A percentile compares a stretch with the other conserved stretches of the same genome.
Evolutionary conservation across 1,140 invertebrate genomes (phyloP).

Genomic region (Himalopsyche phryganea): DNA sequence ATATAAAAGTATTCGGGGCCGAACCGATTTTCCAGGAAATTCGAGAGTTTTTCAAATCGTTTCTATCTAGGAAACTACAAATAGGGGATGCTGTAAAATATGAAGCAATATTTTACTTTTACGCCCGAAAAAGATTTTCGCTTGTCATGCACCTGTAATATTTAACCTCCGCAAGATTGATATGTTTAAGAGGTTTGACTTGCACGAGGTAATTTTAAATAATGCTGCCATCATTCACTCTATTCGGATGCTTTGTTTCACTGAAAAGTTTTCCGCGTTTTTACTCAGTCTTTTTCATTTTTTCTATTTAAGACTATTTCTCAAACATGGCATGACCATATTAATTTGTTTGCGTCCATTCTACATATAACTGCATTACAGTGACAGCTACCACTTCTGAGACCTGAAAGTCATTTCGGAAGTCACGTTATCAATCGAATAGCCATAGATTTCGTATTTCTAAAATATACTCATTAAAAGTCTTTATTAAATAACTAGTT

Average conservation of each 20-base stretch:
- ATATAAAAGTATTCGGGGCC: constrained; percentile 11
- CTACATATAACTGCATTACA: too few species aligned
- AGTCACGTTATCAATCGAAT: too few species aligned
- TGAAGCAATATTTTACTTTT: constrained; percentile 24
- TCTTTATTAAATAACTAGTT: too few species aligned
- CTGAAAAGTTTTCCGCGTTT: too few species aligned
- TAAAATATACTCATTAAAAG: too few species aligned
- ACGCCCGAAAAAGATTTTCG: constrained; percentile 9
- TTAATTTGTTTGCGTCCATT: too few species aligned
- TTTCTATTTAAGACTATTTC: neutral
- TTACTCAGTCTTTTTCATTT: too few species aligned
- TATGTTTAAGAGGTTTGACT: constrained; percentile 18
- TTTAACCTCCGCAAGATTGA: constrained; percentile 29
- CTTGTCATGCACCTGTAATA: constrained; percentile 28
- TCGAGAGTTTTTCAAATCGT: constrained; percentile 3
- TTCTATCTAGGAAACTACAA: constrained; percentile 14
- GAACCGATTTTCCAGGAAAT: constrained; percentile 6
- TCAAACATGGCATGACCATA: neutral
- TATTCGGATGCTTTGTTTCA: too few species aligned
- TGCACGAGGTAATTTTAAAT: neutral
- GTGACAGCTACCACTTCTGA: too few species aligned
- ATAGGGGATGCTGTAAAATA: constrained; percentile 22
- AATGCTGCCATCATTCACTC: too few species aligned
- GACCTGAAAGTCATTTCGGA: too few species aligned
- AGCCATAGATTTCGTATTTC: too few species aligned